Conservation (phyloP, 2,113 vertebrate genomes). For the Alouatta palliata region DNA sequence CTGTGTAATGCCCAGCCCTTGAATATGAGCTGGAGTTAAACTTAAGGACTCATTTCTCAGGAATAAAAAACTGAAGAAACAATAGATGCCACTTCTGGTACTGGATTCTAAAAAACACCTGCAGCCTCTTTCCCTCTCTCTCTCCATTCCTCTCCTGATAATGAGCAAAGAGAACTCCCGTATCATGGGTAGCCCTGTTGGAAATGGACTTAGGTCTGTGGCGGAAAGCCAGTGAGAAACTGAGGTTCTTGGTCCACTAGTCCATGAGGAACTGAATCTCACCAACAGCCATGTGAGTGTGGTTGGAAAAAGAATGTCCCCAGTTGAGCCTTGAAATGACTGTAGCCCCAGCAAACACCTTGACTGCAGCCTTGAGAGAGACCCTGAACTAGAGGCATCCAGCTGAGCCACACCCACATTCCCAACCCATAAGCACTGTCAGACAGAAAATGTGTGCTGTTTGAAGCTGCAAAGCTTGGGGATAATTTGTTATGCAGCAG, state of each 20-base stretch:
- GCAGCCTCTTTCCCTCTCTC: neutral
- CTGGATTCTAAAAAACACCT: neutral
- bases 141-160: rapidly evolving
- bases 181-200: no score
- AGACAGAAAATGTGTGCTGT: no score
- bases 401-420: neutral
- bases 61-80: neutral
- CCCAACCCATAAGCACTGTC: neutral
- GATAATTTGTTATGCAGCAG: neutral
- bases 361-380: neutral
- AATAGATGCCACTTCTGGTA: neutral
- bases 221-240: neutral
- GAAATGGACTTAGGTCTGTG: neutral
- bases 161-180: neutral
- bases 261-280: neutral
- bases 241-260: neutral
- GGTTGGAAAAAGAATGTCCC: neutral
- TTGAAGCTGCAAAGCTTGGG: neutral
- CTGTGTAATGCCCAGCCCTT: rapidly evolving
- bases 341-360: neutral
- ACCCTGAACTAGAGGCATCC: neutral
- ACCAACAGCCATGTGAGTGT: neutral
- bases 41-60: neutral
- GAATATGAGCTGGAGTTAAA: neutral
- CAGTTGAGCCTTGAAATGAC: rapidly evolving